Evolutionary conservation across 2,888 invertebrate genomes (phyloP).

Genomic region (Brachylomia viminalis): DNA sequence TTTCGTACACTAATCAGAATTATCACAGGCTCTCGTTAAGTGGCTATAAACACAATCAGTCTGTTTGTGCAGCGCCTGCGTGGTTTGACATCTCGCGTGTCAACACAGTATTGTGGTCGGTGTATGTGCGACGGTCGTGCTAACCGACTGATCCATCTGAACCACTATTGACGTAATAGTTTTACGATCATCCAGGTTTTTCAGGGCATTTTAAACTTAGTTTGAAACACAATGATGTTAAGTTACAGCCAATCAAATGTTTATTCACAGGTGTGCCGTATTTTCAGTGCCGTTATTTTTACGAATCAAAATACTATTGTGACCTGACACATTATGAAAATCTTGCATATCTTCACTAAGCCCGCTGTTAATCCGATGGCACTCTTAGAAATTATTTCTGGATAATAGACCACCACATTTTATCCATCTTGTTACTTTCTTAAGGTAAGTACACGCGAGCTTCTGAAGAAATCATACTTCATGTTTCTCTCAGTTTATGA

Average conservation of each 20-base stretch:
- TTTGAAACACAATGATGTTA: conserved; percentile 40
- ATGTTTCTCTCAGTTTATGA: background rate
- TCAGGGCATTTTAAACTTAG: conserved; percentile 50
- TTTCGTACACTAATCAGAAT: conserved; percentile 89
- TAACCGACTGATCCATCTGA: conserved; percentile 86
- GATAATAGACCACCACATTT: background rate
- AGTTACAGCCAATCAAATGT: conserved; percentile 29
- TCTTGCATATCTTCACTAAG: background rate
- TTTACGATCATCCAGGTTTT: conserved; percentile 68
- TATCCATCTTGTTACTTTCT: background rate
- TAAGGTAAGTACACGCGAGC: too few relatives aligned
- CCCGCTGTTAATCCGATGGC: background rate
- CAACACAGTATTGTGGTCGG: conserved; percentile 82
- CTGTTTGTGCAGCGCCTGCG: conserved; percentile 86
- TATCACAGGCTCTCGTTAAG: conserved; percentile 87
- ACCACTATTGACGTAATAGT: conserved; percentile 84
- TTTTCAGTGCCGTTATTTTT: background rate
- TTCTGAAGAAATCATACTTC: background rate
- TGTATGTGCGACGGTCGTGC: conserved; percentile 81
- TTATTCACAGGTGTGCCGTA: conserved; percentile 20
- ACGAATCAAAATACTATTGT: background rate
- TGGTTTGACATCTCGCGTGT: conserved; percentile 82
- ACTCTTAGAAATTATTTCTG: background rate
- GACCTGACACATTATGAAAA: background rate
- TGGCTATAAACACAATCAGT: conserved; percentile 90